phyloP scores from a whole-genome alignment of 2,888 invertebrate genomes.

The Ophraella communa region DNA sequence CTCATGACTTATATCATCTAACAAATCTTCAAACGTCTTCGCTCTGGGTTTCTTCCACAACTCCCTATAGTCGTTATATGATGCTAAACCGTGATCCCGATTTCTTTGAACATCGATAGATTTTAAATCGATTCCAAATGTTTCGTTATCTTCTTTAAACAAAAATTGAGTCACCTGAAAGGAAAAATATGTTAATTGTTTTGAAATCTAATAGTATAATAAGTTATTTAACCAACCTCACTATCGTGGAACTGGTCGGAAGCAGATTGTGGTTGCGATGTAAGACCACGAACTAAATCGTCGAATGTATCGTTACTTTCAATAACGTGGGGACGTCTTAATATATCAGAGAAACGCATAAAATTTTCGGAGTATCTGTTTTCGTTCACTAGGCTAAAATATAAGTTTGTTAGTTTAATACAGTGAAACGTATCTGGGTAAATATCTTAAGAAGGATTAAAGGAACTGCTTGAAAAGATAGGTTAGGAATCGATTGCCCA shows the following conservation, averaged over 20 bases:
- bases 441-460: too few relatives aligned
- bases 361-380: slow-evolving; percentile 62
- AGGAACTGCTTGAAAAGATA: too few relatives aligned
- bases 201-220: neutral
- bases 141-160: slow-evolving; percentile 70
- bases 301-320: slow-evolving; percentile 72
- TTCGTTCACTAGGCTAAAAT: slow-evolving; percentile 65
- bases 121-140: slow-evolving; percentile 78
- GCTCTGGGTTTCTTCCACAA: slow-evolving; percentile 77
- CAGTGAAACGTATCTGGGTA: too few relatives aligned
- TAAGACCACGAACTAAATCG: slow-evolving; percentile 74
- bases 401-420: too few relatives aligned
- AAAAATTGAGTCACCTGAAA: slow-evolving; percentile 69
- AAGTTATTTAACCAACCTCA: slow-evolving; percentile 64
- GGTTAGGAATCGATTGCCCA: too few relatives aligned
- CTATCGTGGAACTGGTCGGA: slow-evolving; percentile 79
- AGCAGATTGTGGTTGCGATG: slow-evolving; percentile 76
- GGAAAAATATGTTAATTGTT: neutral
- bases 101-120: slow-evolving; percentile 85
- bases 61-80: slow-evolving; percentile 77
- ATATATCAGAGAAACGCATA: slow-evolving; percentile 72
- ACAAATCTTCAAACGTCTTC: slow-evolving; percentile 70
- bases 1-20: slow-evolving; percentile 69
- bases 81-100: slow-evolving; percentile 81
- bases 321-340: slow-evolving; percentile 69